Percentiles rank a stretch among this genome's conserved stretches.
These are phyloP conservation scores for Otolemur garnettii DNA, from an alignment of 2,113 vertebrate species.

Conservation along the genomic window DNA sequence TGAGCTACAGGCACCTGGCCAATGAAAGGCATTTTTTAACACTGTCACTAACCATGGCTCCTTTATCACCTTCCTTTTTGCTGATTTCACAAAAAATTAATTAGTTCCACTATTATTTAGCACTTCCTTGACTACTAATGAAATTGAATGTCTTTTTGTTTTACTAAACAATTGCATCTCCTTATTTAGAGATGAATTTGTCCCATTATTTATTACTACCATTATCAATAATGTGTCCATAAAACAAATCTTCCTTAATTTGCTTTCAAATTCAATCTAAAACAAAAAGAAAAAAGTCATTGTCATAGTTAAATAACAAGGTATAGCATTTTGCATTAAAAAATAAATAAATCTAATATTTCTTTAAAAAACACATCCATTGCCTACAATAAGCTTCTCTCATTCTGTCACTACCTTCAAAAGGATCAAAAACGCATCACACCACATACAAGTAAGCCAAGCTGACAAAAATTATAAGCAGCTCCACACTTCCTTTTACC, in stretches of 20 bases:
- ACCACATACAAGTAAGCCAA: not conserved
- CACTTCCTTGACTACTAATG: not conserved
- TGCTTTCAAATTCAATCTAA: conserved; percentile 32
- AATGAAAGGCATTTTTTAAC: not conserved
- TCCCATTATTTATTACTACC: conserved; percentile 10
- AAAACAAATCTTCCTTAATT: conserved; percentile 48
- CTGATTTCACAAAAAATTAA: not conserved
- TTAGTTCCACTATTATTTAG: not conserved
- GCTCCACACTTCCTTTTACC: not conserved
- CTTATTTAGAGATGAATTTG: not conserved
- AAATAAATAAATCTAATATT: not conserved
- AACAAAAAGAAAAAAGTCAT: not conserved
- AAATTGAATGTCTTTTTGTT: not conserved
- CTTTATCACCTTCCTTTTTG: conserved; percentile 17
- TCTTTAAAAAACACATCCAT: not conserved
- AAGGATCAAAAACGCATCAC: not conserved
- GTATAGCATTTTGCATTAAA: conserved; percentile 9
- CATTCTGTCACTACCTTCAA: not conserved
- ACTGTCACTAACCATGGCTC: conserved; percentile 17
- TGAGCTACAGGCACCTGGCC: too few relatives aligned
- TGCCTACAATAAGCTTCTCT: not conserved
- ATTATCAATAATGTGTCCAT: not conserved
- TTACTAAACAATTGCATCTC: conserved; percentile 38
- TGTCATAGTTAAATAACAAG: not conserved
- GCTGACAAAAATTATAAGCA: not conserved